Base-by-base conservation (phyloP, 2,888 invertebrate species). In the Heliconius aoede region DNA sequence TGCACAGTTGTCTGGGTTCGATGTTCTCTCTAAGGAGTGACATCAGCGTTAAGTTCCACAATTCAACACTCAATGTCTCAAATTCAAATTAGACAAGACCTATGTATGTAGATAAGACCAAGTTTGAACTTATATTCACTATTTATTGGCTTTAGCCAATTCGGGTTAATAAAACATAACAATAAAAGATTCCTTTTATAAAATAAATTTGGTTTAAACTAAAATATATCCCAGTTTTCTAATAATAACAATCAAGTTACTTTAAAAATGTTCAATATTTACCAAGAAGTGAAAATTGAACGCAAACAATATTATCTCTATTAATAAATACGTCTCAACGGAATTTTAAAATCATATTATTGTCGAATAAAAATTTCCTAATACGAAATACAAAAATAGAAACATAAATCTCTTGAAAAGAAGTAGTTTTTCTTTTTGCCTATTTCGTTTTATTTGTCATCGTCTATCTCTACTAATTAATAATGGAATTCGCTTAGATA, bases 381-480 rank as follows among this genome's bases (percentile, higher is more conserved):
- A 65, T 65, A 36, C 36, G n/a, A 65, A 65, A 65, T 18, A 24
- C 40, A 65, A 24, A 15, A 26, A 40, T 40, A 18, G 15, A 40
- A 40, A 40, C 13, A n/a, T 13, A 65, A 65, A 65, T 24, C 65
- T 65, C 28, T 24, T 64, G 5, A 65, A 24, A 60, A 18, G 2
- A 46, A 18, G 21, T 46, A 13, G 3, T 36, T 65, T 21, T 28
- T 4, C 7, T 0, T n/a, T 65, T 65, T 65, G 36, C 4, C 24
- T 40, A 40, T 40, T 24, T 65, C 3, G 2, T 32, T 30, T 64
- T 32, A n/a, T 64, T 65, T 65, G 24, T 36, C 36, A 36, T 65
- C n/a, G 32, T 26, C 24, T 65, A 64, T 32, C 9, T 15, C 36
- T 24, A 65, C 65, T 40, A 65, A 65, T 65, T 65, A 65, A 65